Evolutionary conservation across 2,797 vertebrate species (phyloP).

Genomic region (Huso huso): DNA sequence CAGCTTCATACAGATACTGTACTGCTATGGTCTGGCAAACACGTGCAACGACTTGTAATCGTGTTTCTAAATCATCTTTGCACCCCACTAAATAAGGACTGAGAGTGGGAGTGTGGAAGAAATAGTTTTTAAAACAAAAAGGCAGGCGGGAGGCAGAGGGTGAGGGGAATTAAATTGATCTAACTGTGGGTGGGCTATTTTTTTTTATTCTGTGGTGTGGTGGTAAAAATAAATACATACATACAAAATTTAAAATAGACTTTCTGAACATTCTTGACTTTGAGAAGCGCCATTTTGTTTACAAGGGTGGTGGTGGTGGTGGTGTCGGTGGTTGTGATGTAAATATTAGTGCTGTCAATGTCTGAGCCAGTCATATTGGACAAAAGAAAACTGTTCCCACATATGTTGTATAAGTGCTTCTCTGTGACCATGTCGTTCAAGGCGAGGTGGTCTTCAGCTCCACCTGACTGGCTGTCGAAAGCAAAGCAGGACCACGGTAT

Average conservation of each 20-base stretch:
- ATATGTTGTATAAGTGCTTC: background rate
- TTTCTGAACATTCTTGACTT: conserved; percentile 58
- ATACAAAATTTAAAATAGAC: conserved; percentile 44
- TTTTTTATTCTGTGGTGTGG: conserved; percentile 10
- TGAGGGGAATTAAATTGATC: conserved; percentile 34
- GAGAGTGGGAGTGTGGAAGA: conserved; percentile 43
- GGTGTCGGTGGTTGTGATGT: background rate
- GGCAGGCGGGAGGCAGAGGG: background rate
- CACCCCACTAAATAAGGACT: conserved; percentile 42
- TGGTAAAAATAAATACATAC: background rate
- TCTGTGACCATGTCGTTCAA: background rate
- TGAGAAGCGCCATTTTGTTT: conserved; percentile 20
- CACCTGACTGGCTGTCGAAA: background rate
- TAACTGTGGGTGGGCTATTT: conserved; percentile 58
- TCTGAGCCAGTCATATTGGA: background rate
- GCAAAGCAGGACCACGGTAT: conserved; percentile 7
- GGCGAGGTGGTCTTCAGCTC: background rate
- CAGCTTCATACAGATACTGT: conserved; percentile 30
- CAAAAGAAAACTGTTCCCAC: conserved; percentile 10
- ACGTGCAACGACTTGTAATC: conserved; percentile 38
- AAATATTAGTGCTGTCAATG: conserved; percentile 1
- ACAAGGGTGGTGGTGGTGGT: conserved; percentile 1
- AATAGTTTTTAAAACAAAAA: conserved; percentile 56
- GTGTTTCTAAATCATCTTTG: conserved; percentile 39
- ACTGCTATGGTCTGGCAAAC: conserved; percentile 42